Evolutionary conservation across 2,797 vertebrate species (phyloP).

Genomic region (Crypturellus tataupa): DNA sequence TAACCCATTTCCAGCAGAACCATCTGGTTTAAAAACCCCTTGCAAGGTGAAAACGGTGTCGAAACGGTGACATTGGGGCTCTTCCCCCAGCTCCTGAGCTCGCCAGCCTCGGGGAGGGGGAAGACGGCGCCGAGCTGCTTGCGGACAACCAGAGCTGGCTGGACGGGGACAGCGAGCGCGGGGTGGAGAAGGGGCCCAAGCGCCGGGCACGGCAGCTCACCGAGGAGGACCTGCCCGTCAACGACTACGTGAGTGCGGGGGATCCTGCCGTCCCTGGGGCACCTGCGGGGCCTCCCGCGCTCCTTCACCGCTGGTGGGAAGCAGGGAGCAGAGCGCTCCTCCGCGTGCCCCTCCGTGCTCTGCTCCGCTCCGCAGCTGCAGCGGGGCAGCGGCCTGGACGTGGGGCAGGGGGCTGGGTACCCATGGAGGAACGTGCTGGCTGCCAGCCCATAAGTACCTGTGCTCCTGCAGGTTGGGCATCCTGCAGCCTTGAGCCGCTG

Average conservation of each 20-base stretch:
- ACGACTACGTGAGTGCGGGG: slow-evolving; percentile 90
- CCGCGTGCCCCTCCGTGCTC: no score
- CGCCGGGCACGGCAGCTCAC: slow-evolving; percentile 88
- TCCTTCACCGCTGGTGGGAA: not conserved
- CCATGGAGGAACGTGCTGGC: no score
- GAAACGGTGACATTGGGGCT: not conserved
- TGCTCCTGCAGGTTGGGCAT: no score
- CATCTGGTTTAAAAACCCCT: slow-evolving; percentile 23
- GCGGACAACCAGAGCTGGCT: slow-evolving; percentile 48
- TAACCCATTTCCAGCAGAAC: slow-evolving; percentile 21
- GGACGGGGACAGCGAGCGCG: not conserved
- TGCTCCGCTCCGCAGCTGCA: no score
- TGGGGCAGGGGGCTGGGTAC: no score
- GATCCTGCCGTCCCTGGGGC: not conserved
- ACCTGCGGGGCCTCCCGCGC: not conserved
- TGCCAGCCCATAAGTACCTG: no score
- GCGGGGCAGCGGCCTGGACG: no score
- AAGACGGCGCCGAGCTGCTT: slow-evolving; percentile 67
- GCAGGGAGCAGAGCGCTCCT: not conserved
- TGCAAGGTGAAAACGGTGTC: not conserved
- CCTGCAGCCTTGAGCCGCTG: no score
- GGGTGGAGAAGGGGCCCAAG: slow-evolving; percentile 79
- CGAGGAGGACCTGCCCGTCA: slow-evolving; percentile 88
- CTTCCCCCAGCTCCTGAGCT: slow-evolving; percentile 82
- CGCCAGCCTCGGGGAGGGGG: slow-evolving; percentile 81